Evolutionary conservation across 2,888 invertebrate genomes (phyloP).

Genomic region (Cantharis flavilabris): DNA sequence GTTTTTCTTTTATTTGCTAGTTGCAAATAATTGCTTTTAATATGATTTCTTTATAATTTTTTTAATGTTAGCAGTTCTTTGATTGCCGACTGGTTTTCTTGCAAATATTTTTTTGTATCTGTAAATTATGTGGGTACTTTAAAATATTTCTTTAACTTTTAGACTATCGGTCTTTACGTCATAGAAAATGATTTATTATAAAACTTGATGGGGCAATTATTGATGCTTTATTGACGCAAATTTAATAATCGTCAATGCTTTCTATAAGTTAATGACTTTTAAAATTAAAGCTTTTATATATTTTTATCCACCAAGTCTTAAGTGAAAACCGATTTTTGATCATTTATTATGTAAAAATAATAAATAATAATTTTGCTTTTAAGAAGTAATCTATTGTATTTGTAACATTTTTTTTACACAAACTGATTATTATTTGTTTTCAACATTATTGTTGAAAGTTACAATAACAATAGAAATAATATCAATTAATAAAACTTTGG

Average conservation of each 20-base stretch:
- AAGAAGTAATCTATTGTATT: neutral
- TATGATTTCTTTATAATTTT: neutral
- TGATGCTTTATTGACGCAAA: neutral
- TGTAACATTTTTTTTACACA: neutral
- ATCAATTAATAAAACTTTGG: neutral
- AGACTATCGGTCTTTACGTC: neutral
- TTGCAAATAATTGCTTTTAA: too few species aligned
- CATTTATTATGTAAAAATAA: neutral
- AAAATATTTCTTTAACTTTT: neutral
- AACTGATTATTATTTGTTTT: neutral
- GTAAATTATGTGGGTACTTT: neutral
- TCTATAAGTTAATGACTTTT: neutral
- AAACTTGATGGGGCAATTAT: neutral
- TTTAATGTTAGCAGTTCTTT: neutral
- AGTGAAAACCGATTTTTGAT: neutral
- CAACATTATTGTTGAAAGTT: neutral
- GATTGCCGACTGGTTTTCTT: neutral
- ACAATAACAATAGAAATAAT: neutral
- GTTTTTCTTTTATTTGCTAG: too few species aligned
- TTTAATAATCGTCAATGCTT: neutral
- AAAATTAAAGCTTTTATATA: neutral
- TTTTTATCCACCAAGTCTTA: neutral
- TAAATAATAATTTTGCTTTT: neutral
- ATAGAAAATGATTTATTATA: neutral
- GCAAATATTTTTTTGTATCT: neutral